These are phyloP conservation scores for Taurulus bubalis DNA, from an alignment of 2,113 vertebrate genomes.

Conservation along the genomic window DNA sequence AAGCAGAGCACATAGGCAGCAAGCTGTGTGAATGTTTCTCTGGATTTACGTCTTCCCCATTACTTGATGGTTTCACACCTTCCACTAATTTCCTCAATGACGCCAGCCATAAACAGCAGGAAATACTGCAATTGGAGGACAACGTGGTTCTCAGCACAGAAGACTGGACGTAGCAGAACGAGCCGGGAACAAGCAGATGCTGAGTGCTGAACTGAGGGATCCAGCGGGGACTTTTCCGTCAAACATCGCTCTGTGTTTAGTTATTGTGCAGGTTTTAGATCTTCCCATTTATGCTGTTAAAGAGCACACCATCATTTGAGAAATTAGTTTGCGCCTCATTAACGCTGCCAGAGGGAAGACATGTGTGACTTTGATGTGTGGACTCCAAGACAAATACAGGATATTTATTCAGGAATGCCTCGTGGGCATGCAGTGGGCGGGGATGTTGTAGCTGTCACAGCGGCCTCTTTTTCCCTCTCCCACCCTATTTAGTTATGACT, in stretches of 20 bases:
- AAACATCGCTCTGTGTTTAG: neutral
- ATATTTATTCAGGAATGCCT: constrained; percentile 75
- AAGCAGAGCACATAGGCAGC: constrained; percentile 6
- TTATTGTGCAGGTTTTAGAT: neutral
- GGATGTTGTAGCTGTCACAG: constrained; percentile 70
- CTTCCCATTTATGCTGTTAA: neutral
- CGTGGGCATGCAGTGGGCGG: constrained; percentile 64
- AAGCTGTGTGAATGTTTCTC: constrained; percentile 13
- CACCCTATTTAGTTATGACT: constrained; percentile 51
- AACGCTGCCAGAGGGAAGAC: constrained; percentile 15
- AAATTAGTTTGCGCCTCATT: constrained; percentile 29
- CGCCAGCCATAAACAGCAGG: constrained; percentile 1
- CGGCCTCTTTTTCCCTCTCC: constrained; percentile 46
- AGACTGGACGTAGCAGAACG: neutral
- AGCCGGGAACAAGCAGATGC: neutral
- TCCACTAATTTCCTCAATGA: constrained; percentile 26
- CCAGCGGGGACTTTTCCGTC: neutral
- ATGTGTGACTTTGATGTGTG: constrained; percentile 32
- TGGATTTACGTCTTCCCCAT: neutral
- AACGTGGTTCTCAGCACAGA: neutral
- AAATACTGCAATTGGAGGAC: neutral
- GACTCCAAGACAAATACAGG: constrained; percentile 65
- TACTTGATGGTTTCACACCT: constrained; percentile 17
- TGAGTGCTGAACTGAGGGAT: neutral
- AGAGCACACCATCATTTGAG: neutral